Conservation (phyloP, 1,140 invertebrate species). For the Andricus grossulariae region DNA sequence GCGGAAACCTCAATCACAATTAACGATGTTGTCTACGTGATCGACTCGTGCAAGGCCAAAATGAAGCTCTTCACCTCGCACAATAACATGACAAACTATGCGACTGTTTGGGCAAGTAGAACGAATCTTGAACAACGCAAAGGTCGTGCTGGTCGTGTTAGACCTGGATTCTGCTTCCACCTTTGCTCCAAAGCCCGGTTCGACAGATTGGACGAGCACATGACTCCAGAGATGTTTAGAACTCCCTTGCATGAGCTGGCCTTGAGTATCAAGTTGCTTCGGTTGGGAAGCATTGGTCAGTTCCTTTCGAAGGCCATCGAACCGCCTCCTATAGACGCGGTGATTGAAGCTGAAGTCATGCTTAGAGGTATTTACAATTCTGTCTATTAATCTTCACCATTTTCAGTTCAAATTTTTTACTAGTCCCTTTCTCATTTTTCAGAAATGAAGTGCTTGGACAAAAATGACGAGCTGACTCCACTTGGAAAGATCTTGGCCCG, state of each 20-base stretch:
- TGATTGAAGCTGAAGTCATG: slow-evolving; percentile 91
- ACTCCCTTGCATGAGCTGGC: slow-evolving; percentile 95
- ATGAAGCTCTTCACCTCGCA: slow-evolving; percentile 97
- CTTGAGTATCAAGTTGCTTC: slow-evolving; percentile 89
- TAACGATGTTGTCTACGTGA: slow-evolving; percentile 96
- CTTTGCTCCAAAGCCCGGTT: slow-evolving; percentile 87
- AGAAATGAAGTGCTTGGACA: slow-evolving; percentile 93
- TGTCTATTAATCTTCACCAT: neutral
- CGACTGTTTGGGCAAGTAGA: slow-evolving; percentile 93
- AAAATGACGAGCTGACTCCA: slow-evolving; percentile 90
- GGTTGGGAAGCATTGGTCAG: slow-evolving; percentile 91
- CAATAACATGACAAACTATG: slow-evolving; percentile 96
- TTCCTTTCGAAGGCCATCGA: slow-evolving; percentile 96
- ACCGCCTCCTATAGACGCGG: slow-evolving; percentile 94
- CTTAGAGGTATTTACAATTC: slow-evolving; percentile 70
- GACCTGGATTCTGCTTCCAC: slow-evolving; percentile 92
- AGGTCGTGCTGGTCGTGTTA: slow-evolving; percentile 93
- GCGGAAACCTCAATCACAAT: slow-evolving; percentile 97
- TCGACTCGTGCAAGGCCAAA: slow-evolving; percentile 96
- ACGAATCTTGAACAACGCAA: slow-evolving; percentile 94
- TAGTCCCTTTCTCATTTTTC: slow-evolving; percentile 60
- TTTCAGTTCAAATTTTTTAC: neutral
- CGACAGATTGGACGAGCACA: slow-evolving; percentile 89
- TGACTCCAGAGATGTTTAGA: slow-evolving; percentile 96
- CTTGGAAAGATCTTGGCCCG: slow-evolving; percentile 88